A percentile compares a stretch with the other conserved stretches of the same genome.
Conservation (phyloP, 2,888 invertebrate species). For the Lithosia quadra region DNA sequence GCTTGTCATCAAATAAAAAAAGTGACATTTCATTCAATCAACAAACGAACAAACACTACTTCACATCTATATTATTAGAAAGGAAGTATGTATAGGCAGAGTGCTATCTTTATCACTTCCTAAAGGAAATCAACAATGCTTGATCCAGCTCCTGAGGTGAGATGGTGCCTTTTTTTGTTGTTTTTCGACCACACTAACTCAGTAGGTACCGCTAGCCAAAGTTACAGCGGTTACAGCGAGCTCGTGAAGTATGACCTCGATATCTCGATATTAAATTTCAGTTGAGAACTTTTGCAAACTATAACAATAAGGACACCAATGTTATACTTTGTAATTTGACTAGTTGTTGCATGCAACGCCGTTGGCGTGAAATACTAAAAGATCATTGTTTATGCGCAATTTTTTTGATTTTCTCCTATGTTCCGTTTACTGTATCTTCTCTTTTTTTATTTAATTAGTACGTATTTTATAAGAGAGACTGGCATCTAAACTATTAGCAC, state of each 20-base stretch:
- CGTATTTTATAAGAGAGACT: too few relatives aligned
- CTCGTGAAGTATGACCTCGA: not conserved
- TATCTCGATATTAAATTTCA: conserved; percentile 2
- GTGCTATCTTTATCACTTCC: conserved; percentile 44
- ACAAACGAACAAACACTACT: not conserved
- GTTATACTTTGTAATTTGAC: not conserved
- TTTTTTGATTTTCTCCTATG: too few relatives aligned
- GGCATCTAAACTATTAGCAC: too few relatives aligned
- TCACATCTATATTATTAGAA: not conserved
- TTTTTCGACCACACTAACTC: conserved; percentile 2
- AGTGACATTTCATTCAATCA: not conserved
- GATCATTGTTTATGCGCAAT: too few relatives aligned
- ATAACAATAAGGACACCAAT: not conserved
- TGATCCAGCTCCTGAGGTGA: not conserved
- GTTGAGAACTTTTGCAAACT: conserved; percentile 4
- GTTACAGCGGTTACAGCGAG: not conserved
- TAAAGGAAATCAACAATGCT: conserved; percentile 42
- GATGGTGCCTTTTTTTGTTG: conserved; percentile 27
- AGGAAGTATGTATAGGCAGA: conserved; percentile 19
- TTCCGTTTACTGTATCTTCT: too few relatives aligned
- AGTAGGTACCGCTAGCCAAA: not conserved
- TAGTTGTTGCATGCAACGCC: not conserved
- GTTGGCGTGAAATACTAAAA: not conserved
- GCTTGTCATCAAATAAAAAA: too few relatives aligned
- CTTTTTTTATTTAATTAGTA: too few relatives aligned